Base-by-base conservation (phyloP, 2,113 vertebrate genomes). In the Sardina pilchardus region DNA sequence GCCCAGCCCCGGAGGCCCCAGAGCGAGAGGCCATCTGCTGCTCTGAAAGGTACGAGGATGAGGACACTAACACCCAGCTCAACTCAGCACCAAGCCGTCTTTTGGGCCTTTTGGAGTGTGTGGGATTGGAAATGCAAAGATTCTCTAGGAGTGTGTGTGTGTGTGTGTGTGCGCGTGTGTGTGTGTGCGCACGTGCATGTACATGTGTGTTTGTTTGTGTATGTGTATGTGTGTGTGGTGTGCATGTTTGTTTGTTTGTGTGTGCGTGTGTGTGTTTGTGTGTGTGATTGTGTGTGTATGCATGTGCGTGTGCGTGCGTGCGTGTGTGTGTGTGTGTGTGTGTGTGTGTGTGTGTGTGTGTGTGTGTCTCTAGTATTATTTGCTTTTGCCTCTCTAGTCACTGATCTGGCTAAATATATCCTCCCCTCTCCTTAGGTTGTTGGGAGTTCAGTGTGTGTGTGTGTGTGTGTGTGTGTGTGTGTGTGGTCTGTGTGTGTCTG, bases 1-100 rank as follows among this genome's bases (percentile, higher is more conserved):
- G 98, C 91, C 98, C 98, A 1, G 98, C 97, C 9, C 97, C 97
- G 1, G 98, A 99, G 3, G 93, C 97, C 87, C 97, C 97, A 91
- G 98, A 98, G 89, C 92, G 88, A 4, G 95, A 95, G 84, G 84
- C 87, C 83, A 90, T 88, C 0, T 89, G 91, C 87, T 92, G 93
- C 81, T 93, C 94, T 47, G 86, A 94, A 95, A 71, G 63, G 63
- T 71, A 71, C 39, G 39, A 4, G 39, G 39, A 42, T 42, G 39
- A 42, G 39, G 39, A 42, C 39, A n/a, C n/a, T n/a, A n/a, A n/a
- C n/a, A n/a, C n/a, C n/a, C n/a, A n/a, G n/a, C n/a, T n/a, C n/a
- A n/a, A n/a, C n/a, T n/a, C n/a, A n/a, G n/a, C n/a, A n/a, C n/a
- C n/a, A n/a, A n/a, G n/a, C n/a, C n/a, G n/a, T n/a, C n/a, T n/a